Percentiles rank a stretch among this genome's conserved stretches.
phyloP scores from a whole-genome alignment of 92 coral and sea anemone genomes.

The Zoanthus sociatus region DNA sequence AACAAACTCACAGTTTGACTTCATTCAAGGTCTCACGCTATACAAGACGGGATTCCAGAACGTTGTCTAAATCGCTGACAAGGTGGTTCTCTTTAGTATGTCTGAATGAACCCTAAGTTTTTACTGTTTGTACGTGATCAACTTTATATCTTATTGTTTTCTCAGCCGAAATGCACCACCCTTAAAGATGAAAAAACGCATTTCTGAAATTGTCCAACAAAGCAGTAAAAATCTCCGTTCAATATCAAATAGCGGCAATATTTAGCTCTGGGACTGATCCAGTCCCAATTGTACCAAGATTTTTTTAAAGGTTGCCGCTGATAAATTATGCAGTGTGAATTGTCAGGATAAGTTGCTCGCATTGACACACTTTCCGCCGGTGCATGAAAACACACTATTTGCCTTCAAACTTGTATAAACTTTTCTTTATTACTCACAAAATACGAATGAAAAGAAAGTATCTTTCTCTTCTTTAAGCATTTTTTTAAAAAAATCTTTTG shows the following conservation, averaged over 20 bases:
- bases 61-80: not conserved
- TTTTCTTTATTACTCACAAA: not conserved
- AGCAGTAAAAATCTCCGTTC: not conserved
- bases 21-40: not conserved
- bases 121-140: not conserved
- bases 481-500: not conserved
- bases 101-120: not conserved
- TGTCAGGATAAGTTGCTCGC: not conserved
- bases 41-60: not conserved
- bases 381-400: not conserved
- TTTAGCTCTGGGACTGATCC: not conserved
- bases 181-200: not conserved
- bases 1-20: not conserved
- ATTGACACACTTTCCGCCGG: slow-evolving; percentile 14
- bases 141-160: not conserved
- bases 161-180: not conserved
- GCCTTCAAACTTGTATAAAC: not conserved
- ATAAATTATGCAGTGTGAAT: slow-evolving; percentile 44
- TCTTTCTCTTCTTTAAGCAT: not conserved
- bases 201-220: not conserved
- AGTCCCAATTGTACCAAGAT: not conserved
- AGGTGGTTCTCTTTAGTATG: not conserved
- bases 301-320: slow-evolving; percentile 13
- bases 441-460: not conserved
- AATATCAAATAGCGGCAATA: not conserved